These are phyloP conservation scores for Dolomedes plantarius DNA, from an alignment of 2,888 invertebrate species.

Conservation along the genomic window DNA sequence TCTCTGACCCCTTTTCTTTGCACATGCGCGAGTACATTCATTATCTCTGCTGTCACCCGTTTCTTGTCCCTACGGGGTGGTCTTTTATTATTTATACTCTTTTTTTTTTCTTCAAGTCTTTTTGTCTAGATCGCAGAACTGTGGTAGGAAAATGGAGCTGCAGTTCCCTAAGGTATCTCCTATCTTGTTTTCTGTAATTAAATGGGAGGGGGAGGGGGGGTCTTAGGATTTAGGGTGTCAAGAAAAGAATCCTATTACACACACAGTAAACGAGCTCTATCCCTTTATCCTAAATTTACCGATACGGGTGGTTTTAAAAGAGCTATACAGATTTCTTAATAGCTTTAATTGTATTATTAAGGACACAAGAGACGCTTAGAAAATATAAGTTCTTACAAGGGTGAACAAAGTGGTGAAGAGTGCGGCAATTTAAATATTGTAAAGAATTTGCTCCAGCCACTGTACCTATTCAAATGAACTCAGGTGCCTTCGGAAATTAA, in stretches of 20 bases:
- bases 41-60: slow-evolving; percentile 63
- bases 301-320: slow-evolving; percentile 34
- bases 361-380: neutral
- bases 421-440: no score
- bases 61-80: slow-evolving; percentile 38
- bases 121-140: slow-evolving; percentile 7
- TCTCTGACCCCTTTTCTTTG: no score
- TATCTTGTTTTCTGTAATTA: slow-evolving; percentile 58
- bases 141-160: slow-evolving; percentile 41
- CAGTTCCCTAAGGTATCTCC: slow-evolving; percentile 46
- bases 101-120: slow-evolving; percentile 15
- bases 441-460: no score
- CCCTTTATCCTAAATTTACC: slow-evolving; percentile 42
- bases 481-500: no score
- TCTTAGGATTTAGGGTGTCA: slow-evolving; percentile 58
- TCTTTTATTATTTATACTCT: slow-evolving; percentile 30
- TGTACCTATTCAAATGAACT: no score
- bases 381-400: no score
- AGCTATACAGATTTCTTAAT: slow-evolving; percentile 23
- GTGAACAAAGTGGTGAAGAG: no score
- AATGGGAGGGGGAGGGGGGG: slow-evolving; percentile 41
- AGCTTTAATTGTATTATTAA: slow-evolving; percentile 23
- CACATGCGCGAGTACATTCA: slow-evolving; percentile 10
- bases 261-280: slow-evolving; percentile 46
- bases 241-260: slow-evolving; percentile 65